Evolutionary conservation across 2,797 vertebrate genomes (phyloP).

Genomic region (Thamnophis elegans): DNA sequence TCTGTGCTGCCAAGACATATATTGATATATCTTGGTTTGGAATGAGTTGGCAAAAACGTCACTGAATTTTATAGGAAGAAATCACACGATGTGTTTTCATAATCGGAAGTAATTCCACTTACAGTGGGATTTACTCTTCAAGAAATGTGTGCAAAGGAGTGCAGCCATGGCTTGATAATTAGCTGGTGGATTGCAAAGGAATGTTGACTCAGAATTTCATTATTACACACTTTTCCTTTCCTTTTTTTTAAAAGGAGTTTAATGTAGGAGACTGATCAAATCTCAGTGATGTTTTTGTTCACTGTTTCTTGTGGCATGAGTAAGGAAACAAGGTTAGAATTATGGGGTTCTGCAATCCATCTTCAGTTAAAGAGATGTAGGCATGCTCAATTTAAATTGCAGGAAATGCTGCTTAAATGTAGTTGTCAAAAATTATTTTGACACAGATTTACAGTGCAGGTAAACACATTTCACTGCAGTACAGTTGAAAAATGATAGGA

Average conservation of each 20-base stretch:
- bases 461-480: slow-evolving; percentile 13
- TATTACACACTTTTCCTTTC: neutral
- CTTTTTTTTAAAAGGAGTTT: neutral
- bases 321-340: rapidly evolving
- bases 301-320: neutral
- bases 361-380: slow-evolving; percentile 2
- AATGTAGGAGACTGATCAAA: neutral
- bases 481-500: neutral
- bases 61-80: neutral
- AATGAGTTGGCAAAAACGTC: neutral
- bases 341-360: neutral
- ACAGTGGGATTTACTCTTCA: neutral
- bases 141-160: neutral
- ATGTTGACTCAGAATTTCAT: neutral
- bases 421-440: neutral
- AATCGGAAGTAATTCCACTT: neutral
- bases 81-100: neutral
- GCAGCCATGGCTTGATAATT: neutral
- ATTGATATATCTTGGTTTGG: neutral
- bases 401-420: neutral
- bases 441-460: neutral
- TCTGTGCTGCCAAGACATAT: neutral
- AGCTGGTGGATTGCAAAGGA: neutral
- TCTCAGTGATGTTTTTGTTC: rapidly evolving
- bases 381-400: neutral